Evolutionary conservation across 2,888 invertebrate species (phyloP).

Genomic region (Eubasilissa splendida): DNA sequence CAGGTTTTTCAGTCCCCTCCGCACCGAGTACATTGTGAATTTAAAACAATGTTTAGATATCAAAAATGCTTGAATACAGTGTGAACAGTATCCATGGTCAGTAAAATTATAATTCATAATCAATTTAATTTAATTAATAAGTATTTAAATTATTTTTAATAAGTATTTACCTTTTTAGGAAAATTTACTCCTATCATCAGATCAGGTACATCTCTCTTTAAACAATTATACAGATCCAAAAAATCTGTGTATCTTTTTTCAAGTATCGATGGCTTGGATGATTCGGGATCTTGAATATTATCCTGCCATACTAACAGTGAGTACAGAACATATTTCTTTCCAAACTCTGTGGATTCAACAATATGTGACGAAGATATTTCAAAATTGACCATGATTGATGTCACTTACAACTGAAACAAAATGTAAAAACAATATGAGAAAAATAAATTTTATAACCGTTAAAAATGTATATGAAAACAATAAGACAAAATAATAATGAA

Average conservation of each 20-base stretch:
- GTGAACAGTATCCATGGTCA: too few species aligned
- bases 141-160: conserved; percentile 37
- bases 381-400: conserved; percentile 70
- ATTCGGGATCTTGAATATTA: conserved; percentile 68
- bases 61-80: too few species aligned
- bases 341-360: conserved; percentile 73
- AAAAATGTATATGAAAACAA: too few species aligned
- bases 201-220: conserved; percentile 75
- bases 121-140: not conserved
- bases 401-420: conserved; percentile 19
- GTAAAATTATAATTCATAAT: not conserved
- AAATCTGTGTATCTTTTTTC: conserved; percentile 84
- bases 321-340: conserved; percentile 81
- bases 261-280: conserved; percentile 76
- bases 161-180: conserved; percentile 76
- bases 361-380: conserved; percentile 80
- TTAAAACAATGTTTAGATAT: too few species aligned
- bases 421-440: not conserved
- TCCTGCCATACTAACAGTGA: conserved; percentile 77
- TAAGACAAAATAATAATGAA: too few species aligned
- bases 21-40: too few species aligned
- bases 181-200: conserved; percentile 73
- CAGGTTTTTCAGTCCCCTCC: too few species aligned
- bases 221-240: conserved; percentile 74
- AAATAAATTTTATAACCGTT: too few species aligned